Conservation (phyloP, 2,797 vertebrate species). For the Bradypodion ventrale region DNA sequence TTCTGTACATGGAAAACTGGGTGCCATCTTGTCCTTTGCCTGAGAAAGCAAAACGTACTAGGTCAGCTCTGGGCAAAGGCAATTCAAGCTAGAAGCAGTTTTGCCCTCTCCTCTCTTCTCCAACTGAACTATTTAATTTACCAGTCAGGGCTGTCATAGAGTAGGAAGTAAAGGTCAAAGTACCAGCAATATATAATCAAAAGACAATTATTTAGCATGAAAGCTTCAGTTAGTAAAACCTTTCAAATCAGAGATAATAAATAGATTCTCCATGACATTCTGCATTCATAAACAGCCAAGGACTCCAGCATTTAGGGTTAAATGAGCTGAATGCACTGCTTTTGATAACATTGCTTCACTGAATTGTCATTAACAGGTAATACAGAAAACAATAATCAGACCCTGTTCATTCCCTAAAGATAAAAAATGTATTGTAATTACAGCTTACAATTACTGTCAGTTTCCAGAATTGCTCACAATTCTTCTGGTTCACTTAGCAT, state of each 20-base stretch:
- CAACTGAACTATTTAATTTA: neutral
- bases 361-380: neutral
- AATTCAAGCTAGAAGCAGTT: neutral
- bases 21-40: neutral
- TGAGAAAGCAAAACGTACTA: neutral
- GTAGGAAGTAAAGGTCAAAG: neutral
- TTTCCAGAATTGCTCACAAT: neutral
- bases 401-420: neutral
- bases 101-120: neutral
- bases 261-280: neutral
- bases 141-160: slow-evolving; percentile 13
- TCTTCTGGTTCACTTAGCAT: neutral
- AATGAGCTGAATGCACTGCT: neutral
- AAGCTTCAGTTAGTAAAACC: neutral
- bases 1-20: neutral
- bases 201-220: slow-evolving; percentile 1
- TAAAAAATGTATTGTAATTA: neutral
- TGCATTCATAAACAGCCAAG: neutral
- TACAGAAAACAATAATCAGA: neutral
- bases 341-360: neutral
- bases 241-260: neutral
- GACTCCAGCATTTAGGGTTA: neutral
- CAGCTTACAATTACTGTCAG: neutral
- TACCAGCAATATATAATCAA: neutral
- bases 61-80: neutral